Percentiles rank a stretch among this genome's conserved stretches.
Evolutionary conservation across 2,888 invertebrate genomes (phyloP).

Genomic region (Tubulanus polymorphus): DNA sequence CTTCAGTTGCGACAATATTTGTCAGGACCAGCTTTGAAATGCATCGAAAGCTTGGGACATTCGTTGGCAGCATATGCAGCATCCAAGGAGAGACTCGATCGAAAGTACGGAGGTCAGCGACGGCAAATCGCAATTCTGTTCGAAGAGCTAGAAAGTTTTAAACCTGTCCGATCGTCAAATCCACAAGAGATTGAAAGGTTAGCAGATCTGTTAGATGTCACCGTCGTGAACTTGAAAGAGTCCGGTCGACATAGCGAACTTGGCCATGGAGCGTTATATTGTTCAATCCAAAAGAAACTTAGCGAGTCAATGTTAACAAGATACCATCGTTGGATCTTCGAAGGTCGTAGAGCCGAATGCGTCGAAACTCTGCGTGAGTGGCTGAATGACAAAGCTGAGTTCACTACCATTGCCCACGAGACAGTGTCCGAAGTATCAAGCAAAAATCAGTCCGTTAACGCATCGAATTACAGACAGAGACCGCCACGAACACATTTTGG

Average conservation of each 20-base stretch:
- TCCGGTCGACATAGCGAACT: background rate
- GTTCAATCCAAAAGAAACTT: background rate
- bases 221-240: background rate
- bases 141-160: background rate
- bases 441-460: too few relatives aligned
- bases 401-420: conserved; percentile 9
- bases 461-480: background rate
- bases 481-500: background rate
- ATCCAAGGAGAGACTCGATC: background rate
- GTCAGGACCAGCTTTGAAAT: background rate
- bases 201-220: background rate
- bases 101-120: background rate
- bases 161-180: background rate
- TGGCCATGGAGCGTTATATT: background rate
- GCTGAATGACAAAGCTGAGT: conserved; percentile 9
- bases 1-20: background rate
- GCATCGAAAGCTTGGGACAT: background rate
- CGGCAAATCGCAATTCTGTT: conserved; percentile 1
- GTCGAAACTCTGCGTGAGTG: conserved; percentile 8
- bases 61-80: background rate
- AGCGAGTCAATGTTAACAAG: conserved; percentile 6
- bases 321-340: conserved; percentile 12
- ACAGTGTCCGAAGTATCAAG: conserved; percentile 7
- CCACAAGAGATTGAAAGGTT: background rate
- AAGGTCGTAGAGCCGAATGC: conserved; percentile 1